Percentiles rank a stretch among this genome's conserved stretches.
Evolutionary conservation across 1,140 invertebrate species (phyloP).

Genomic region (Geopemphigus sp.): DNA sequence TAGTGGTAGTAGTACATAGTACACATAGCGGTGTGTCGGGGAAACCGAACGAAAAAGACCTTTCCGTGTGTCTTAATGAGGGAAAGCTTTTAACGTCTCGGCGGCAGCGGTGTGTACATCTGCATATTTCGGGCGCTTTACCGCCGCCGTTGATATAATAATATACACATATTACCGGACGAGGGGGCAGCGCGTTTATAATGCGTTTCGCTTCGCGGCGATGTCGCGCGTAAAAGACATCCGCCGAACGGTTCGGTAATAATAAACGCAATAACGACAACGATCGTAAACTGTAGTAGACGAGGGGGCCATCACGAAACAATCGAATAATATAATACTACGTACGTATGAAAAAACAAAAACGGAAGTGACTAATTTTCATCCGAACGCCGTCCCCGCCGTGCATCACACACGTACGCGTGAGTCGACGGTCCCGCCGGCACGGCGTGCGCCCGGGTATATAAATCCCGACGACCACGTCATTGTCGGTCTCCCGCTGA

Average conservation of each 20-base stretch:
- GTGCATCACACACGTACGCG: neutral
- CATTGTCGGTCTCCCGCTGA: neutral
- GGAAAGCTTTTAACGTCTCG: conserved; percentile 47
- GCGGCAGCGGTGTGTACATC: neutral
- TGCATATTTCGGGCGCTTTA: neutral
- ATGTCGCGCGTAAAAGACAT: conserved; percentile 44
- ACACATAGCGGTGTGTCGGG: neutral
- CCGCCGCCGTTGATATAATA: neutral
- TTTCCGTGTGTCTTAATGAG: conserved; percentile 47
- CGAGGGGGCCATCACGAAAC: neutral
- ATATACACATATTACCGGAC: neutral
- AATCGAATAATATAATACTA: conserved; percentile 1
- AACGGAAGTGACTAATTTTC: conserved; percentile 45
- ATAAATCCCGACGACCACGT: neutral
- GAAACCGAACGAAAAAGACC: conserved; percentile 39
- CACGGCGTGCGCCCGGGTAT: neutral
- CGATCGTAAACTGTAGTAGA: conserved; percentile 39
- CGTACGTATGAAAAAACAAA: neutral
- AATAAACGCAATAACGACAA: conserved; percentile 8
- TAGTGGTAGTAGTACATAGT: too few relatives aligned
- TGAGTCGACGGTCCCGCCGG: too few relatives aligned
- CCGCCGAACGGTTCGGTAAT: neutral
- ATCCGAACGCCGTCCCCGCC: neutral
- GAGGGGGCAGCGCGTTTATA: conserved; percentile 23
- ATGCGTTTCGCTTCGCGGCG: conserved; percentile 21